Evolutionary conservation across 2,797 vertebrate species (phyloP).

Genomic region (Platalea minor): DNA sequence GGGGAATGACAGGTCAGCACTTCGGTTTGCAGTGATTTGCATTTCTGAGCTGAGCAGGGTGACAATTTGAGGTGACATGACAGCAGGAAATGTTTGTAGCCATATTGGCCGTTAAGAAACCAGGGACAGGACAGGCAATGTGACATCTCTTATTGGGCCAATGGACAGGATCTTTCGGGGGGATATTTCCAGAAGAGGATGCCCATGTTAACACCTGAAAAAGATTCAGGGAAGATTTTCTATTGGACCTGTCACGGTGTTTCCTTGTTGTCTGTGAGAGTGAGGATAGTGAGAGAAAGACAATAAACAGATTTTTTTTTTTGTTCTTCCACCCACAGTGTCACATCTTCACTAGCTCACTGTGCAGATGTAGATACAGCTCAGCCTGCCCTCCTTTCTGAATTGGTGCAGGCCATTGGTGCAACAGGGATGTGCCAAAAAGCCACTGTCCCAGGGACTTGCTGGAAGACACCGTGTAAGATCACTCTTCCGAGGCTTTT

Average conservation of each 20-base stretch:
- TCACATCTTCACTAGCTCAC: background rate
- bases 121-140: background rate
- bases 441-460: background rate
- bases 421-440: background rate
- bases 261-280: background rate
- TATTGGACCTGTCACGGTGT: background rate
- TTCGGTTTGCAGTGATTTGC: constrained; percentile 33
- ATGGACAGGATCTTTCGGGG: accelerated
- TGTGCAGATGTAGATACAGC: background rate
- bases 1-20: constrained; percentile 33
- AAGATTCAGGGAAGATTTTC: background rate
- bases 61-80: constrained; percentile 23
- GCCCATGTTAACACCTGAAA: background rate
- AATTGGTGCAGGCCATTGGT: background rate
- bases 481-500: background rate
- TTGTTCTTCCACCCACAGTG: background rate
- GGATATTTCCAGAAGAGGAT: background rate
- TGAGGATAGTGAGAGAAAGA: background rate
- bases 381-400: background rate
- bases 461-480: background rate
- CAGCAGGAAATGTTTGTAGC: constrained; percentile 25
- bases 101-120: background rate
- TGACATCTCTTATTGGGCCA: background rate
- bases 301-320: background rate
- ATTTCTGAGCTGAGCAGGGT: constrained; percentile 36